Base-by-base conservation (phyloP, 2,888 invertebrate genomes). In the Drosophila ezoana region DNA sequence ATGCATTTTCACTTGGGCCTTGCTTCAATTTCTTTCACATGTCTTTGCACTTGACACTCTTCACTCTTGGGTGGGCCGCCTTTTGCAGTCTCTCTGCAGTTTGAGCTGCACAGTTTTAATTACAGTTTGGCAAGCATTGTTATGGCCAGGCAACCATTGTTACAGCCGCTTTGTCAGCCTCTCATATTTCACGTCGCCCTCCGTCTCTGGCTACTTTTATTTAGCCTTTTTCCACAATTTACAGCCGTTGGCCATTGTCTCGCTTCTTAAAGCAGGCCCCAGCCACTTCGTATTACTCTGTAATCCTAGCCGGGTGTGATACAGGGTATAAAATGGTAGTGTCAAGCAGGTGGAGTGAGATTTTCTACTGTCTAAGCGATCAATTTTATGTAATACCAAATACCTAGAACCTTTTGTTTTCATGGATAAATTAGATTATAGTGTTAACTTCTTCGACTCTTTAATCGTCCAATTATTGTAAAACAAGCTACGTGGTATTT, bases 171-270 rank as follows among this genome's bases (percentile, higher is more conserved):
- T 66, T 59, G 51, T 58, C 51, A 40, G 61, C 49, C 45, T 57
- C 56, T 57, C 56, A 35, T 45, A 23, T 61, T 49, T 57, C 54
- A 63, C 54, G 41, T 18, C 62, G 48, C 47, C 56, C 63, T 52
- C 58, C 45, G 60, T 3, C 4, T 23, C 49, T 57, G 56, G 77
- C 77, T 70, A 76, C 74, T 77, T 77, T 77, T 77, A 62, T 74
- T 77, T 72, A 64, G 74, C 63, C 74, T 66, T 62, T 28, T 75
- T 58, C 63, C 53, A 76, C 74, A 84, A 75, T 72, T 77, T 77
- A 71, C 83, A 81, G 84, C 82, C 79, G 64, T 72, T 76, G 82
- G 87, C 82, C 61, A 85, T 85, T 85, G 84, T 85, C 87, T 85
- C 66, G 79, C 85, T 82, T 73, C 82, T 82, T 87, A 73, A 66